Conservation (phyloP, 2,113 vertebrate genomes). For the Clarias macrocephalus region DNA sequence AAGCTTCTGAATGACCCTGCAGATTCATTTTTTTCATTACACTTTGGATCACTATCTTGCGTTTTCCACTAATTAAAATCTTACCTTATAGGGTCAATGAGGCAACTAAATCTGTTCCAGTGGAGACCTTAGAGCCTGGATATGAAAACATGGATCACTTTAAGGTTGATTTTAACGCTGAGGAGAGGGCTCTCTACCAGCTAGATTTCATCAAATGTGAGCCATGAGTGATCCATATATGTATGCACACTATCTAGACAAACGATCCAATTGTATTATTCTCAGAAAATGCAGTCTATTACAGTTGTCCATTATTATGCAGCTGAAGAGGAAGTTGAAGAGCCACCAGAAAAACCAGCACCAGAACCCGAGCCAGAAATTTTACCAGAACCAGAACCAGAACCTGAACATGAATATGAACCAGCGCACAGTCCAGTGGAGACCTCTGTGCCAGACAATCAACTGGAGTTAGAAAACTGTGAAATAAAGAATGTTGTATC, state of each 20-base stretch:
- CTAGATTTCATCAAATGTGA: slow-evolving; percentile 73
- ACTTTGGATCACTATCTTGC: background rate
- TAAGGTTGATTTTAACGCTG: slow-evolving; percentile 68
- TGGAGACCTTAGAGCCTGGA: slow-evolving; percentile 62
- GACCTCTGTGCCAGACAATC: slow-evolving; percentile 36
- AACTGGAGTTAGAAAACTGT: slow-evolving; percentile 36
- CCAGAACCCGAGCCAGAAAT: slow-evolving; percentile 51
- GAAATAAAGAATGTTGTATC: background rate
- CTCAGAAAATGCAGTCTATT: background rate
- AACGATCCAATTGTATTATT: slow-evolving; percentile 13
- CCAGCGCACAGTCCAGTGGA: background rate
- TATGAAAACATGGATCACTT: slow-evolving; percentile 70
- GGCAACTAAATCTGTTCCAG: slow-evolving; percentile 53
- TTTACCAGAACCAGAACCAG: slow-evolving; percentile 37
- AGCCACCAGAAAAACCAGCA: slow-evolving; percentile 53
- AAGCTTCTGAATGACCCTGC: slow-evolving; percentile 58
- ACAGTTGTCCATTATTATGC: slow-evolving; percentile 11
- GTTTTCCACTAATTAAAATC: background rate
- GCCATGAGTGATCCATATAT: background rate
- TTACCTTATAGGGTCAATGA: slow-evolving; percentile 61
- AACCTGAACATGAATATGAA: slow-evolving; percentile 37
- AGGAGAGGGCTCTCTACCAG: slow-evolving; percentile 69
- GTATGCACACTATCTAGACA: background rate
- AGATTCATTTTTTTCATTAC: background rate
- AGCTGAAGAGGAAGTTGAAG: slow-evolving; percentile 59